Percentiles rank a stretch among this genome's conserved stretches.
Conservation (phyloP, 2,888 invertebrate genomes). For the Oxystoma pomonae region DNA sequence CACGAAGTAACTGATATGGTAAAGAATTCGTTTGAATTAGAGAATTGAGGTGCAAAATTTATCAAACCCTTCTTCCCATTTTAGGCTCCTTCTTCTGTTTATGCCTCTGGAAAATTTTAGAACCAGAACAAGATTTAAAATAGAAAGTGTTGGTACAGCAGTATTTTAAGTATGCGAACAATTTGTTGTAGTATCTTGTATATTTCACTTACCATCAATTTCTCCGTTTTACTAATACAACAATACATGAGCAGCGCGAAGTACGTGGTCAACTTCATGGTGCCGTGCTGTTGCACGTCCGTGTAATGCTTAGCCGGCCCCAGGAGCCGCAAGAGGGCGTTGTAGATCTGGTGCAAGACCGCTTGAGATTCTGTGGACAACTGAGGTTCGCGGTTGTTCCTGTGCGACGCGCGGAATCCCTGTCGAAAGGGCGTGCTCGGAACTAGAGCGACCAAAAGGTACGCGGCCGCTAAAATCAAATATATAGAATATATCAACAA, state of each 20-base stretch:
- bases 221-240: slow-evolving; percentile 85
- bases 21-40: too few species aligned
- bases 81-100: too few species aligned
- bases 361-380: slow-evolving; percentile 53
- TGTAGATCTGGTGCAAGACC: slow-evolving; percentile 65
- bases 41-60: too few species aligned
- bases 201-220: slow-evolving; percentile 74
- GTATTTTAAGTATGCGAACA: too few species aligned
- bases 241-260: slow-evolving; percentile 91
- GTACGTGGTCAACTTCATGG: slow-evolving; percentile 88
- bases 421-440: slow-evolving; percentile 89
- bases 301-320: slow-evolving; percentile 83
- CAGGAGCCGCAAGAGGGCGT: slow-evolving; percentile 68
- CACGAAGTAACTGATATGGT: too few species aligned
- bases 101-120: too few species aligned
- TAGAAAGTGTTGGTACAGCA: too few species aligned
- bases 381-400: slow-evolving; percentile 48
- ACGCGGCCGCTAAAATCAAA: slow-evolving; percentile 81
- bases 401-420: slow-evolving; percentile 68
- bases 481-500: too few species aligned
- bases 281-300: slow-evolving; percentile 81
- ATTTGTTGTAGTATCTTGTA: too few species aligned
- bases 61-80: too few species aligned
- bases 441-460: slow-evolving; percentile 83
- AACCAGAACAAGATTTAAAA: too few species aligned